These are phyloP conservation scores for Labeo calbasu DNA, from an alignment of 2,797 vertebrate genomes.

Conservation along the genomic window DNA sequence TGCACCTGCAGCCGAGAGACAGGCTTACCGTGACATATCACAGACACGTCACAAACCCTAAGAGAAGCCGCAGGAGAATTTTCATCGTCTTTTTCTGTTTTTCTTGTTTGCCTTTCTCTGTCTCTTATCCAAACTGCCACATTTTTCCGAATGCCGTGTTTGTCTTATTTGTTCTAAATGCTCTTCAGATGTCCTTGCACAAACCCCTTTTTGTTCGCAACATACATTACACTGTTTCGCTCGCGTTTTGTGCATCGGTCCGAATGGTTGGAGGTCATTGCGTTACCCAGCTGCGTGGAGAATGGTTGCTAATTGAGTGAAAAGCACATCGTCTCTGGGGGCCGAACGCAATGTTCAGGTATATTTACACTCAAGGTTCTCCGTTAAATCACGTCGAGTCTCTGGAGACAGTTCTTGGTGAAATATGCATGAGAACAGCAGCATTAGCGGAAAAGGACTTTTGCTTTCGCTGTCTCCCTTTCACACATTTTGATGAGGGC, in stretches of 20 bases:
- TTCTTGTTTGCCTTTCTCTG: neutral
- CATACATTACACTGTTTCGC: slow-evolving; percentile 62
- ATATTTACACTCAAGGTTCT: slow-evolving; percentile 69
- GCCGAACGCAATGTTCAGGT: slow-evolving; percentile 53
- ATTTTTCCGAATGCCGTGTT: slow-evolving; percentile 56
- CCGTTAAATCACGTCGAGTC: slow-evolving; percentile 46
- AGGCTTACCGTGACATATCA: slow-evolving; percentile 21
- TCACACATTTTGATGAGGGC: slow-evolving; percentile 7
- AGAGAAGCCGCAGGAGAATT: slow-evolving; percentile 11
- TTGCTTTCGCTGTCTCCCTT: slow-evolving; percentile 2
- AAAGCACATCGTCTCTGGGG: slow-evolving; percentile 62
- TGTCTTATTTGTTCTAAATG: slow-evolving; percentile 62
- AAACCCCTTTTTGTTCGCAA: slow-evolving; percentile 64
- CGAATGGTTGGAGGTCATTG: slow-evolving; percentile 51
- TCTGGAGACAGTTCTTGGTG: slow-evolving; percentile 48
- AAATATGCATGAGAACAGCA: slow-evolving; percentile 56
- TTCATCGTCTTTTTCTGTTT: neutral
- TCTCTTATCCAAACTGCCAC: neutral
- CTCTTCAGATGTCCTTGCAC: slow-evolving; percentile 50
- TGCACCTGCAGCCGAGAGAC: slow-evolving; percentile 58
- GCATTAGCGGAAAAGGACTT: slow-evolving; percentile 34
- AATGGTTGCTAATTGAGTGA: slow-evolving; percentile 70
- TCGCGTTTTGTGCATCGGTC: slow-evolving; percentile 38
- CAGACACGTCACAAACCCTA: neutral
- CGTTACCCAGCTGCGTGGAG: slow-evolving; percentile 58